Conservation (phyloP, 2,888 invertebrate genomes). For the Eupithecia subfuscata region DNA sequence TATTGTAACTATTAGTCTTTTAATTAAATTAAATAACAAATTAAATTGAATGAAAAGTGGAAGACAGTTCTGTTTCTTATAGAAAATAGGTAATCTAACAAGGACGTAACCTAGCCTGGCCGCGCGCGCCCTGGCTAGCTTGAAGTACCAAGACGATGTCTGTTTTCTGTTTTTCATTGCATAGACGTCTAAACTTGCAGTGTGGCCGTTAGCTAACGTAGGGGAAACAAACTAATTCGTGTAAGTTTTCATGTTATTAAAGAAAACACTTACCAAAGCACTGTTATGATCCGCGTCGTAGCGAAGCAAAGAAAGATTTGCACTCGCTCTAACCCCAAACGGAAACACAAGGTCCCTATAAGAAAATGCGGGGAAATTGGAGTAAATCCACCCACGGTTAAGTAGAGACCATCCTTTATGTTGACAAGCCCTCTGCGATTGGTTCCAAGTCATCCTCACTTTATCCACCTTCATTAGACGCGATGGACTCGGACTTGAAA, state of each 20-base stretch:
- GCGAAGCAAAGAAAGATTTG: constrained; percentile 21
- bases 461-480: constrained; percentile 59
- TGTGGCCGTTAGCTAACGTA: background rate
- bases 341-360: constrained; percentile 53
- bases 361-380: constrained; percentile 55
- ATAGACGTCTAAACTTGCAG: background rate
- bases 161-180: background rate
- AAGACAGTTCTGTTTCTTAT: too few relatives aligned
- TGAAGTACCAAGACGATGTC: background rate
- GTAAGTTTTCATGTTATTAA: background rate
- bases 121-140: too few relatives aligned
- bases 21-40: too few relatives aligned
- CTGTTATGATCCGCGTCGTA: constrained; percentile 25
- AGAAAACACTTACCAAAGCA: constrained; percentile 22
- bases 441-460: constrained; percentile 72
- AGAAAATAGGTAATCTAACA: too few relatives aligned
- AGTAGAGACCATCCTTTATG: constrained; percentile 63
- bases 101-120: too few relatives aligned
- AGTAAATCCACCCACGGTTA: constrained; percentile 74
- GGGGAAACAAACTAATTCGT: background rate
- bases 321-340: constrained; percentile 18
- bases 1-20: too few relatives aligned
- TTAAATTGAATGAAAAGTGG: too few relatives aligned
- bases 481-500: constrained; percentile 62
- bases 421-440: constrained; percentile 50